These are phyloP conservation scores for Diplosoma virens DNA, from an alignment of 23 tunicate genomes.

Conservation along the genomic window DNA sequence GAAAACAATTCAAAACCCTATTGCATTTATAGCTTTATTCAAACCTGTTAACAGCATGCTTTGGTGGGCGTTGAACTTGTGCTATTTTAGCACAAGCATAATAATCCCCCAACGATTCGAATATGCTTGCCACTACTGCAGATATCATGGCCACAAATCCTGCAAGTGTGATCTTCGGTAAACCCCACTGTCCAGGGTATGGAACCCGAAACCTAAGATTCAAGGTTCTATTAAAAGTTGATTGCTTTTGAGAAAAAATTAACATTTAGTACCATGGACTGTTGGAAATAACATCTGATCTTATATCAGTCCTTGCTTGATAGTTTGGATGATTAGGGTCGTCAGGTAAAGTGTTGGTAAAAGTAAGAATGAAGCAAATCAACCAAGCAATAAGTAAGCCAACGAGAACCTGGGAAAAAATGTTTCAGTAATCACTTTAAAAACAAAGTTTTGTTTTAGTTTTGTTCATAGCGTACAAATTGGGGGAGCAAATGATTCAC, in stretches of 20 bases:
- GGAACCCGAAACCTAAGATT: slow-evolving; percentile 85
- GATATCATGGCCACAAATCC: slow-evolving; percentile 86
- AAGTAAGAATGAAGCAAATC: slow-evolving; percentile 39
- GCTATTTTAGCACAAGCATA: slow-evolving; percentile 86
- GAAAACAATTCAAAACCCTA: no score
- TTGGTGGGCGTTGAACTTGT: slow-evolving; percentile 77
- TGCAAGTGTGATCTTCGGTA: slow-evolving; percentile 74
- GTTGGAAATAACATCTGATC: slow-evolving; percentile 20
- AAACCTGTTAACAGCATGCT: slow-evolving; percentile 84
- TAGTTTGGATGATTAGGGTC: slow-evolving; percentile 32
- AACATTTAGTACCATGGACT: slow-evolving; percentile 44
- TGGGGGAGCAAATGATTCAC: no score
- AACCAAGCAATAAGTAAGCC: slow-evolving; percentile 41
- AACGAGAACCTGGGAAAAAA: slow-evolving; percentile 28
- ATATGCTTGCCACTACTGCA: slow-evolving; percentile 70
- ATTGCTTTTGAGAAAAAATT: no score
- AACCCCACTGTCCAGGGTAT: slow-evolving; percentile 97
- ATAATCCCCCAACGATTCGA: slow-evolving; percentile 95
- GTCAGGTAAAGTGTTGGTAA: slow-evolving; percentile 35
- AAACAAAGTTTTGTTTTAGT: no score
- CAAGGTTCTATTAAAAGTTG: no score
- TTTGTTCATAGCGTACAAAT: no score
- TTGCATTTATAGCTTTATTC: no score
- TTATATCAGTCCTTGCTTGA: slow-evolving; percentile 47
- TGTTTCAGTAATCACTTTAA: no score